Percentiles rank a stretch among this genome's conserved stretches.
phyloP scores from a whole-genome alignment of 2,113 vertebrate genomes.

The Petrocephalus zakoni region DNA sequence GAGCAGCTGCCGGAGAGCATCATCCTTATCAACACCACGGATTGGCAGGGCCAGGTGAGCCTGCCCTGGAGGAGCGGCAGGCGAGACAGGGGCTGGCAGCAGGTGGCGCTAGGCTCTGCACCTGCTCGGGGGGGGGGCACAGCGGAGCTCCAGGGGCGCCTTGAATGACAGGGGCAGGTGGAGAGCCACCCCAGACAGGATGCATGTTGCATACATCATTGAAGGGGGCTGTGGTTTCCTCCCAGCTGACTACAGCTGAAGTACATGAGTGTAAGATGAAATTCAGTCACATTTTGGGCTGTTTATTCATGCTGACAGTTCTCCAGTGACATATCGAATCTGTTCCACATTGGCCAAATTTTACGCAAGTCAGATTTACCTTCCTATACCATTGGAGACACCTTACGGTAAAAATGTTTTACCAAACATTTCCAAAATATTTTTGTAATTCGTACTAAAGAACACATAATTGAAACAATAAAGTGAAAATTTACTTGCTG shows the following conservation, averaged over 20 bases:
- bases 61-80: not conserved
- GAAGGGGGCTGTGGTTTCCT: not conserved
- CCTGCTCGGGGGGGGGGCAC: not conserved
- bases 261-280: not conserved
- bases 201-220: not conserved
- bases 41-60: conserved; percentile 50
- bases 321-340: not conserved
- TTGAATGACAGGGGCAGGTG: not conserved
- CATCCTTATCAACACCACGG: conserved; percentile 49
- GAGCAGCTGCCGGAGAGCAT: conserved; percentile 51
- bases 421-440: not conserved
- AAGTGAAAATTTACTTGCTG: too few relatives aligned
- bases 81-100: not conserved
- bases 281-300: not conserved
- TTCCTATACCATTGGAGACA: not conserved
- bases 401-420: not conserved
- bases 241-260: not conserved
- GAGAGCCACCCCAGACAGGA: not conserved
- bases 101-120: not conserved
- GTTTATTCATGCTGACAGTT: not conserved
- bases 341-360: not conserved
- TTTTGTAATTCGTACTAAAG: not conserved
- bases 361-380: not conserved
- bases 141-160: not conserved
- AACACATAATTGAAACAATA: too few relatives aligned